Percentiles rank a stretch among this genome's conserved stretches.
These are phyloP conservation scores for Aricia artaxerxes DNA, from an alignment of 2,888 invertebrate genomes.

Conservation along the genomic window DNA sequence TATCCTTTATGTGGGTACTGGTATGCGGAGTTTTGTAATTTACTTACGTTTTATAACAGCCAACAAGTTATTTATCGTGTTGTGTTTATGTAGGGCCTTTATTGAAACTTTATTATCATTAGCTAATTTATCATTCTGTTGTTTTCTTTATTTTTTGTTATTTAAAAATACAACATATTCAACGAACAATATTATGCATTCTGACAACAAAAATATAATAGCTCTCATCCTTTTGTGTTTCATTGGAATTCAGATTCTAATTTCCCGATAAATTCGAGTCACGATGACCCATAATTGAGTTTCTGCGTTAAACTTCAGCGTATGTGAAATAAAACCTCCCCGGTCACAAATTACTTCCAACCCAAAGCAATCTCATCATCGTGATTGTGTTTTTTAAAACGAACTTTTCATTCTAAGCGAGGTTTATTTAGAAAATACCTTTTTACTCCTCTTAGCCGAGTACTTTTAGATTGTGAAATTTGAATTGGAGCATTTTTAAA, in stretches of 20 bases:
- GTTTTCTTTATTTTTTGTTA: too few species aligned
- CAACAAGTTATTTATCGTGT: background rate
- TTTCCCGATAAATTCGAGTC: conserved; percentile 51
- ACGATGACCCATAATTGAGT: conserved; percentile 63
- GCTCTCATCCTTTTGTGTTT: background rate
- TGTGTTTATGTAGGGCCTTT: background rate
- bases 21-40: conserved; percentile 26
- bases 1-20: conserved; percentile 29
- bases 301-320: conserved; percentile 68
- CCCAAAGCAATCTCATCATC: conserved; percentile 57
- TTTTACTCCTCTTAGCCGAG: background rate
- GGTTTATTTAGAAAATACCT: conserved; percentile 17
- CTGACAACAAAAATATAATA: background rate
- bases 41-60: conserved; percentile 12
- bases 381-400: conserved; percentile 54
- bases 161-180: too few species aligned
- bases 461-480: background rate
- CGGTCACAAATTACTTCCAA: conserved; percentile 56
- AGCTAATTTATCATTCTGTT: too few species aligned
- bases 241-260: background rate
- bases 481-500: background rate
- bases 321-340: conserved; percentile 65
- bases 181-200: too few species aligned
- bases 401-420: conserved; percentile 47
- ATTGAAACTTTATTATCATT: too few species aligned